A percentile compares a stretch with the other conserved stretches of the same genome.
These are phyloP conservation scores for Berghia stephanieae DNA, from an alignment of 1,140 invertebrate species.

Conservation along the genomic window DNA sequence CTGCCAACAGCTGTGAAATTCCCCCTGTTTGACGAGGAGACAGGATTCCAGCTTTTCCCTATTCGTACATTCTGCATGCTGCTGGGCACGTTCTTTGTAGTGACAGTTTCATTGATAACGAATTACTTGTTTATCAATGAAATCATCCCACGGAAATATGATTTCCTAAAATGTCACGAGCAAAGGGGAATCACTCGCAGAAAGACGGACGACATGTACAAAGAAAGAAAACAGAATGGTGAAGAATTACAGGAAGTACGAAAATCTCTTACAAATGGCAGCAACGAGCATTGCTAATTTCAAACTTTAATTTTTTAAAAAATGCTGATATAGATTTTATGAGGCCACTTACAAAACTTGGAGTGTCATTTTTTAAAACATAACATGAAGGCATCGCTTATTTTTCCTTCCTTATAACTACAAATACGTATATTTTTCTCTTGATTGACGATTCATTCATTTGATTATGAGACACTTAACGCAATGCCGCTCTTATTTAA, in stretches of 20 bases:
- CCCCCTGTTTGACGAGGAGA: slow-evolving; percentile 81
- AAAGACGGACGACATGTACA: neutral
- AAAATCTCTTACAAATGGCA: neutral
- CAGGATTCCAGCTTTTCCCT: slow-evolving; percentile 52
- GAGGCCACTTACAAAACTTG: too few species aligned
- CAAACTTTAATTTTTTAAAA: slow-evolving; percentile 6
- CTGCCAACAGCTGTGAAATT: slow-evolving; percentile 84
- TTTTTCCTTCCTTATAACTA: too few species aligned
- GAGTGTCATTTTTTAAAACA: too few species aligned
- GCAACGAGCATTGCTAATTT: neutral
- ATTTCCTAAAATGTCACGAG: slow-evolving; percentile 27
- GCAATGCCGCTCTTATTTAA: too few species aligned
- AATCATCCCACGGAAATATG: slow-evolving; percentile 29
- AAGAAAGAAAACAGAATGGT: slow-evolving; percentile 68
- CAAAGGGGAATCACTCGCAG: slow-evolving; percentile 23
- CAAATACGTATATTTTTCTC: too few species aligned
- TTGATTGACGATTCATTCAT: too few species aligned
- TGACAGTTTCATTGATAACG: slow-evolving; percentile 42
- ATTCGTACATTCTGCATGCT: slow-evolving; percentile 54
- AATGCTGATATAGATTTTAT: slow-evolving; percentile 27
- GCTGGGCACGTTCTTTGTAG: slow-evolving; percentile 35
- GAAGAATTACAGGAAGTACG: neutral
- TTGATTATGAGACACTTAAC: too few species aligned
- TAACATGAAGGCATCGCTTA: too few species aligned
- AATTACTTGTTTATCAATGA: slow-evolving; percentile 39